Base-by-base conservation (phyloP, 2,113 vertebrate species). In the Illadopsis cleaveri region DNA sequence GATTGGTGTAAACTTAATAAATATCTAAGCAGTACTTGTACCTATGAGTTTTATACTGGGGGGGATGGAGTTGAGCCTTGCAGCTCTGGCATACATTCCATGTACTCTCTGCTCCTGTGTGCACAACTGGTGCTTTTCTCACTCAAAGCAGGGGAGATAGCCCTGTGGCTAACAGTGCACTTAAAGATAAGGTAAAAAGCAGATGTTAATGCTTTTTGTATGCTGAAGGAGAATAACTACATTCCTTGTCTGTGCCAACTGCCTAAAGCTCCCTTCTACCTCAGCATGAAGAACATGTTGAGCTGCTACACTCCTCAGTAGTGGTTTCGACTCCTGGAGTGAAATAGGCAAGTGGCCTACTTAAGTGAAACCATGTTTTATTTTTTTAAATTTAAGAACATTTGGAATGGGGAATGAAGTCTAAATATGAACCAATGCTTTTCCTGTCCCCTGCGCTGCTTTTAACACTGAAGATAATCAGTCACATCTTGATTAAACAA, bases 1-100 rank as follows among this genome's bases (percentile, higher is more conserved):
- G 89, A 93, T 89, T 78, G 91, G 95, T 96, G 83, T 96, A 95
- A 97, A 92, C 83, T 84, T 86, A 97, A 97, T 97, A 95, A 96
- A 97, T 89, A 96, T 93, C 86, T 96, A 93, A 97, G 95, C 94
- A 92, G 96, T 95, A 78, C 60, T 88, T 94, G 86, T 82, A 96
- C 64, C 35, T 66, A 58, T 58, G 93, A 93, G 44, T 97, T 83
- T 93, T 93, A 28, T 86, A 81, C 73, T 18, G 82, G 51, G 79
- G 60, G 9, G 8, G 42, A 48, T 45, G 68, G 82, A 80, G 35
- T 23, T 50, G 68, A 92, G 53, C 38, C 54, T 68, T 61, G 16
- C 17, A 61, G 51, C 79, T 95, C 68, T 80, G 37, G 42, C 7
- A 31, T 54, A 27, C 6, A 11, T 77, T 93, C 62, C 25, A 4